These are phyloP conservation scores for Alexandromys fortis DNA, from an alignment of 2,113 vertebrate genomes.

Conservation along the genomic window DNA sequence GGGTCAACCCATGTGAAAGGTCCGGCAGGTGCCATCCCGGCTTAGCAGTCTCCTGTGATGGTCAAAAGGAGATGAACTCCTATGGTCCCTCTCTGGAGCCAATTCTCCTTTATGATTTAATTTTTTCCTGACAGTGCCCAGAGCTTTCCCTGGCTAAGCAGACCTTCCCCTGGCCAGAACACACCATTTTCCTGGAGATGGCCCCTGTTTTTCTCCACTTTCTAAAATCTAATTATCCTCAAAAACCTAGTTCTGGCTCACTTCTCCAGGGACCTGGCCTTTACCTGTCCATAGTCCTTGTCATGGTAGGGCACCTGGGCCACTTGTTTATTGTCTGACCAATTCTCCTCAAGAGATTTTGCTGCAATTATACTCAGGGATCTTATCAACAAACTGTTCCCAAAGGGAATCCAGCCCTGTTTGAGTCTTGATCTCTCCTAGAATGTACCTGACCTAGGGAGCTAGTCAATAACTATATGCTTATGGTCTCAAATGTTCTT, in stretches of 20 bases:
- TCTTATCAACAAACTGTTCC: background rate
- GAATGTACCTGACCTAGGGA: background rate
- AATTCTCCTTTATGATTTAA: background rate
- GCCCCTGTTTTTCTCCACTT: background rate
- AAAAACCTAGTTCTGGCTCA: background rate
- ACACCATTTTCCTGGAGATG: background rate
- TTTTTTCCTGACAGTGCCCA: background rate
- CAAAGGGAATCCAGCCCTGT: background rate
- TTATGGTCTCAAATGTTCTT: background rate
- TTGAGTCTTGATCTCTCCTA: background rate
- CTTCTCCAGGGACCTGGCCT: background rate
- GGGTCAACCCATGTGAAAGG: background rate
- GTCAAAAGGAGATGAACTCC: background rate
- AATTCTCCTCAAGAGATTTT: too few relatives aligned
- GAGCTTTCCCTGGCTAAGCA: background rate
- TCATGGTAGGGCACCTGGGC: too few relatives aligned
- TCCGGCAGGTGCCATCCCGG: background rate
- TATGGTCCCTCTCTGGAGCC: background rate
- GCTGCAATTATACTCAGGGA: background rate
- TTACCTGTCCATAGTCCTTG: background rate
- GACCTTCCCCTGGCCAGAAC: background rate
- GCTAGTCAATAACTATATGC: background rate
- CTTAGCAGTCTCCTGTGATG: background rate
- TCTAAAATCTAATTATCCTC: background rate
- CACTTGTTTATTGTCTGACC: background rate